Percentiles rank a stretch among this genome's conserved stretches.
Conservation (phyloP, 2,888 invertebrate species). For the Phasia obesa region DNA sequence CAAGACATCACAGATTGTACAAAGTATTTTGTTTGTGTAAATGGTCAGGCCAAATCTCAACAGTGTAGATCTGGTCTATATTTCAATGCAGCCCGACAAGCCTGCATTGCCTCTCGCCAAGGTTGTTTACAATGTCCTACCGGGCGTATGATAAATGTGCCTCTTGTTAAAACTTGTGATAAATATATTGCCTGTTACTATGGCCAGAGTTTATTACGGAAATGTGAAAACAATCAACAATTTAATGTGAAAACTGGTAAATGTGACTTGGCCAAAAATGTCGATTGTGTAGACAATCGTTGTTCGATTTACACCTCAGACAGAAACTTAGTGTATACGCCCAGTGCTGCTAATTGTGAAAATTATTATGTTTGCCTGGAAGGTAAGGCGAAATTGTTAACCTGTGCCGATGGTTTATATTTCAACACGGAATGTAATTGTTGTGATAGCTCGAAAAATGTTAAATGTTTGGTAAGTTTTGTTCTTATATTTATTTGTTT, state of each 20-base stretch:
- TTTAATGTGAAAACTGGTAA: conserved; percentile 70
- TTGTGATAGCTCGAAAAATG: conserved; percentile 71
- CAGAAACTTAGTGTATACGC: conserved; percentile 62
- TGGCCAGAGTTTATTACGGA: conserved; percentile 21
- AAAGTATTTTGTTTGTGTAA: too few relatives aligned
- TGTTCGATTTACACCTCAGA: conserved; percentile 68
- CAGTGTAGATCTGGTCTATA: conserved; percentile 58
- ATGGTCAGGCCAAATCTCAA: conserved; percentile 52
- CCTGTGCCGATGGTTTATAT: conserved; percentile 68
- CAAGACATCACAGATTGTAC: conserved; percentile 71
- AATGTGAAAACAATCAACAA: conserved; percentile 73
- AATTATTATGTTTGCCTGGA: conserved; percentile 74
- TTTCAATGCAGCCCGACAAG: conserved; percentile 70
- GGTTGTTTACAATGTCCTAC: conserved; percentile 61
- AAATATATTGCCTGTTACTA: conserved; percentile 73
- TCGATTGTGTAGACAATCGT: conserved; percentile 73
- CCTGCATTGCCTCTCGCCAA: conserved; percentile 37
- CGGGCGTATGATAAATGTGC: conserved; percentile 24
- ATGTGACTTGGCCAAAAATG: conserved; percentile 73
- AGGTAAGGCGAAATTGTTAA: conserved; percentile 62
- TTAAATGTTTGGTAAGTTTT: conserved; percentile 65
- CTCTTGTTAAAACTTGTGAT: conserved; percentile 71
- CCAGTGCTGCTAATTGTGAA: conserved; percentile 67
- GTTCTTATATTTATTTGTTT: neutral
- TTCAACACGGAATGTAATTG: conserved; percentile 67